phyloP scores from a whole-genome alignment of 2,888 invertebrate species.

The Pherbina coryleti region DNA sequence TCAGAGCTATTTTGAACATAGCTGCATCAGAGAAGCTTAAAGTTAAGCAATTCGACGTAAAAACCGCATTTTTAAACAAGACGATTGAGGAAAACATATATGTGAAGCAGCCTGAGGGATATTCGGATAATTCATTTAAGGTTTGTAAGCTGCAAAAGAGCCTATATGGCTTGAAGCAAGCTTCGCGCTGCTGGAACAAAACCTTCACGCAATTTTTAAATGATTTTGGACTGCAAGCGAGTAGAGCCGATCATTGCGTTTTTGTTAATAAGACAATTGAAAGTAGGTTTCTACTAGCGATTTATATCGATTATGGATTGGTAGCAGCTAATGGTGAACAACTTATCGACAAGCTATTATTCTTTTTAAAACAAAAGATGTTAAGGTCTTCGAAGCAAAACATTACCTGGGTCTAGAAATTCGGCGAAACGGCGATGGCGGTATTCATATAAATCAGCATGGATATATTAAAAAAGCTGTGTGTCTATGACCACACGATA shows the following conservation, averaged over 20 bases:
- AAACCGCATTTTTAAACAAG: neutral
- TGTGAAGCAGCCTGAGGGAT: constrained; percentile 42
- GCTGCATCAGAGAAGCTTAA: neutral
- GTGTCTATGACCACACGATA: no score
- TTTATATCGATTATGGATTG: constrained; percentile 55
- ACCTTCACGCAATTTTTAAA: constrained; percentile 47
- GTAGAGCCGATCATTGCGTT: constrained; percentile 54
- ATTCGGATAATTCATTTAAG: constrained; percentile 44
- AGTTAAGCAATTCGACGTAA: neutral
- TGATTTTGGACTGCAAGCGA: constrained; percentile 48
- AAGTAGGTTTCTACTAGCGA: constrained; percentile 46
- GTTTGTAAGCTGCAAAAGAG: constrained; percentile 47
- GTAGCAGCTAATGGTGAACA: constrained; percentile 43
- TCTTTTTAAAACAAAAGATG: constrained; percentile 23
- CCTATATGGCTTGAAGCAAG: constrained; percentile 50
- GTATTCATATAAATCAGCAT: constrained; percentile 34
- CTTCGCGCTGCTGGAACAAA: constrained; percentile 47
- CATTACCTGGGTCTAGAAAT: constrained; percentile 41
- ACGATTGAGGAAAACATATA: neutral
- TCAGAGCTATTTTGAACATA: constrained; percentile 36
- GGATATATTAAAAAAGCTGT: constrained; percentile 28
- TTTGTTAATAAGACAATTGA: constrained; percentile 41
- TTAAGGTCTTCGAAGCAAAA: constrained; percentile 40
- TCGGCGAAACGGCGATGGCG: constrained; percentile 1
- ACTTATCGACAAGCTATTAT: constrained; percentile 23